Conservation (phyloP, 2,888 invertebrate species). For the Meteorus colon region DNA sequence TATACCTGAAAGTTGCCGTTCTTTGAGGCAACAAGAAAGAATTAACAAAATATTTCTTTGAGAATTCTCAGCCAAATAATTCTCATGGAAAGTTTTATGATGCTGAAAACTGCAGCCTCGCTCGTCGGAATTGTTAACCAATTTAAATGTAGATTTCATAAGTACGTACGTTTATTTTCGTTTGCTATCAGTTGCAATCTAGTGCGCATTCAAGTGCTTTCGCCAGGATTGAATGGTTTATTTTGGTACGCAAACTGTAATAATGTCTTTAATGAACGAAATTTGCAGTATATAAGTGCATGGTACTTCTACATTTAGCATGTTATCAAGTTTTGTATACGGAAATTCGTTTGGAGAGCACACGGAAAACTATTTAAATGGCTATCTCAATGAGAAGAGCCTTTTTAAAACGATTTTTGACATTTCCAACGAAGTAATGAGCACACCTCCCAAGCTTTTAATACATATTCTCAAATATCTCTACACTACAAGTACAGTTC, state of each 20-base stretch:
- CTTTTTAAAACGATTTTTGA: too few species aligned
- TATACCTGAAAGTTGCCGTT: not conserved
- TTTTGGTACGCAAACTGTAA: not conserved
- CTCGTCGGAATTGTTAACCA: constrained; percentile 25
- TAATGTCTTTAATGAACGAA: constrained; percentile 22
- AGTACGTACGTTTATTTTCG: constrained; percentile 5
- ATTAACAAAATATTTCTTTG: not conserved
- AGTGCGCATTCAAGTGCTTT: constrained; percentile 35
- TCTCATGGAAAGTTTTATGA: not conserved
- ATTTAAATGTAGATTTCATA: constrained; percentile 34
- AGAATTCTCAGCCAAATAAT: not conserved
- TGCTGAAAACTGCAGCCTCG: not conserved
- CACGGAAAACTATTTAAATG: too few species aligned
- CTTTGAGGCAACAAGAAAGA: not conserved
- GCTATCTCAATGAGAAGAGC: too few species aligned
- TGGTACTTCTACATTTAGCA: too few species aligned
- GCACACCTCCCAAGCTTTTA: too few species aligned
- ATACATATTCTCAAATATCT: too few species aligned
- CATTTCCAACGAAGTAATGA: too few species aligned
- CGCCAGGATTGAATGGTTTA: constrained; percentile 25
- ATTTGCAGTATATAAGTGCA: not conserved
- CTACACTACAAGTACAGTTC: too few species aligned
- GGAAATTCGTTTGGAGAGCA: too few species aligned
- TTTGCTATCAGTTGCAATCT: constrained; percentile 15
- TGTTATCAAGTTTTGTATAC: too few species aligned